A percentile compares a stretch with the other conserved stretches of the same genome.
Evolutionary conservation across 2,113 vertebrate genomes (phyloP).

Genomic region (Pseudopodoces humilis): DNA sequence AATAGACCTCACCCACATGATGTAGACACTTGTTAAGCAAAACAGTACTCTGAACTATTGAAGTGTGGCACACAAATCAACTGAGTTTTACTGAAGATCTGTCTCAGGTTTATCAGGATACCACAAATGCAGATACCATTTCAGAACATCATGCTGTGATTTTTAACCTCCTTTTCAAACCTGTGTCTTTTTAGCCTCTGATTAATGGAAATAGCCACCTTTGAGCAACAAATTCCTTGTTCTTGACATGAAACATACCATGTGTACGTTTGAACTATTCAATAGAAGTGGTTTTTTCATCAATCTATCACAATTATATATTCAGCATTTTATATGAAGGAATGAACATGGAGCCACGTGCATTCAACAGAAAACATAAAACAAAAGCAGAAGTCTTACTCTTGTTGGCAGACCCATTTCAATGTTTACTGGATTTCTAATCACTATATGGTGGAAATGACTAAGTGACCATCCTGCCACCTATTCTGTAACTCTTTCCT

Average conservation of each 20-base stretch:
- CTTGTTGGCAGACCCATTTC: neutral
- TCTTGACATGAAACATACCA: neutral
- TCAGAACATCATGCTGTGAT: neutral
- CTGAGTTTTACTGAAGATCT: neutral
- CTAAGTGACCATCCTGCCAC: neutral
- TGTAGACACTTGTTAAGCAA: neutral
- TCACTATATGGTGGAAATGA: neutral
- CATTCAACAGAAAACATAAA: neutral
- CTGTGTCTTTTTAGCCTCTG: neutral
- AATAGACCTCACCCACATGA: neutral
- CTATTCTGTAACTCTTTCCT: neutral
- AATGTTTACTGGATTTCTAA: neutral
- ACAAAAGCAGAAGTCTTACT: neutral
- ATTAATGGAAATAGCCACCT: neutral
- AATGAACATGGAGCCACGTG: neutral
- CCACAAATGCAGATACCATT: neutral
- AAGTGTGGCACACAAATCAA: neutral
- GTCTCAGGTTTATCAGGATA: neutral
- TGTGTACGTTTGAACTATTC: neutral
- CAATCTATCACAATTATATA: neutral
- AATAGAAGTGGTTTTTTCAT: neutral
- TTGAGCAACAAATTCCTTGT: neutral
- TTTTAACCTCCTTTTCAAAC: neutral
- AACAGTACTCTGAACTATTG: neutral
- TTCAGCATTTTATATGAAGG: neutral